Percentiles rank a stretch among this genome's conserved stretches.
Conservation (phyloP, 2,113 vertebrate genomes). For the Choloepus hoffmanni region DNA sequence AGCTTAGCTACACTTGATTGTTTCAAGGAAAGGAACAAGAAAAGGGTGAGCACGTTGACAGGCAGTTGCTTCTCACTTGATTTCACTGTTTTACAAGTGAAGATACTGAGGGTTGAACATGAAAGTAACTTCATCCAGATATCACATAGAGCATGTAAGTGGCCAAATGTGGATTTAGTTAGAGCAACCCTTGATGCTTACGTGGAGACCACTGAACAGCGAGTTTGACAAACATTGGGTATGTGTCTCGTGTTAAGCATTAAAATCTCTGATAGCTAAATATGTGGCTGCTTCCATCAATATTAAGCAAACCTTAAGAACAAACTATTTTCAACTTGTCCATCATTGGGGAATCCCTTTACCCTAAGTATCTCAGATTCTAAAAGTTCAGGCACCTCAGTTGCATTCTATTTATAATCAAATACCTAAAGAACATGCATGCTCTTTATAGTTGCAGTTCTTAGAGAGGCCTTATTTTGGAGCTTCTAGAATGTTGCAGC, state of each 20-base stretch:
- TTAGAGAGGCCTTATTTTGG: background rate
- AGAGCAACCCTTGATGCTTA: no score
- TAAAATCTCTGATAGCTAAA: background rate
- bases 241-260: fast-evolving
- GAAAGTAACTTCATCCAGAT: background rate
- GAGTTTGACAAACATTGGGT: background rate
- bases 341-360: background rate
- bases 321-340: background rate
- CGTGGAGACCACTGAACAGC: background rate
- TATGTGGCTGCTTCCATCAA: fast-evolving
- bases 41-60: background rate
- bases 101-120: background rate
- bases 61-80: background rate
- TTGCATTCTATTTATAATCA: background rate
- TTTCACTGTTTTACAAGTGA: background rate
- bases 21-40: background rate
- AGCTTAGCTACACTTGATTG: background rate
- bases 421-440: no score
- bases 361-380: background rate
- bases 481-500: fast-evolving
- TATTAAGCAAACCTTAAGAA: background rate
- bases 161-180: fast-evolving
- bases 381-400: background rate
- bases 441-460: background rate
- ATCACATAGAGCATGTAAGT: background rate